A percentile compares a stretch with the other conserved stretches of the same genome.
Conservation (phyloP, 2,113 vertebrate species). For the Daubentonia madagascariensis region DNA sequence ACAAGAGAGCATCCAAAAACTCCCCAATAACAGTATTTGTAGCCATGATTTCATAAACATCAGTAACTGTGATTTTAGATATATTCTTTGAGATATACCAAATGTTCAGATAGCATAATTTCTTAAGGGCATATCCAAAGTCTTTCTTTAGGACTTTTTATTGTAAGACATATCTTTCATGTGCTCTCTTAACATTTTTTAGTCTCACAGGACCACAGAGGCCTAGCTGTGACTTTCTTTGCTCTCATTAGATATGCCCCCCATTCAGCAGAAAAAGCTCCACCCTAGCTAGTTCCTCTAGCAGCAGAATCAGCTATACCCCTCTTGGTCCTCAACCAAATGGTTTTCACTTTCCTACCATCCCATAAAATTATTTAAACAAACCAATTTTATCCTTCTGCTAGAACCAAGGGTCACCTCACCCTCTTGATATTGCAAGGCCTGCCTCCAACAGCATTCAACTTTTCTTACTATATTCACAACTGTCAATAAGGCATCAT, state of each 20-base stretch:
- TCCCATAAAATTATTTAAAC: background rate
- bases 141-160: background rate
- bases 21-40: background rate
- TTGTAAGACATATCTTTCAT: background rate
- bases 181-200: background rate
- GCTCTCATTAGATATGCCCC: background rate
- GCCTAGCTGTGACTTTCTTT: no score
- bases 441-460: background rate
- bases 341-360: background rate
- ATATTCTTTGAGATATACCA: background rate
- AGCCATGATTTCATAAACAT: background rate
- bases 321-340: background rate
- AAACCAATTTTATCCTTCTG: background rate
- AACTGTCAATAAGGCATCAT: background rate
- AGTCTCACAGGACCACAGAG: background rate
- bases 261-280: background rate
- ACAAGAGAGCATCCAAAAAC: background rate
- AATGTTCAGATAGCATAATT: background rate
- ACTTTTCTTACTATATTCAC: background rate
- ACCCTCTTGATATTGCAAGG: background rate
- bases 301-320: background rate
- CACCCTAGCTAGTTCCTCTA: background rate
- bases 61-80: background rate
- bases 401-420: background rate
- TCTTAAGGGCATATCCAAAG: background rate